These are phyloP conservation scores for Neolamprologus multifasciatus DNA, from an alignment of 2,797 vertebrate species.

Conservation along the genomic window DNA sequence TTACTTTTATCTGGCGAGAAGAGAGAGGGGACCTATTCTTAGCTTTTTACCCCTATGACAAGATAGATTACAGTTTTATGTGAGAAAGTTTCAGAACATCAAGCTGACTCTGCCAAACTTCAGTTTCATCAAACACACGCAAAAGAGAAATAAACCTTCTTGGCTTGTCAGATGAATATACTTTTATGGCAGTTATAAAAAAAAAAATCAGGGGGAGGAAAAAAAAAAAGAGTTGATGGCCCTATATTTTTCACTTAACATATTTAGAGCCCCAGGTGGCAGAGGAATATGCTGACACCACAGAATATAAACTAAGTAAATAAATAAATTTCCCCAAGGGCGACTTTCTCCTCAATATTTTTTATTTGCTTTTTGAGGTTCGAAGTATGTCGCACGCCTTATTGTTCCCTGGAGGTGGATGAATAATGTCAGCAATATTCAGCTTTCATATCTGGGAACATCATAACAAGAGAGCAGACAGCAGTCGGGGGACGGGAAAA, in stretches of 20 bases:
- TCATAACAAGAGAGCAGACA: slow-evolving; percentile 17
- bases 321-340: slow-evolving; percentile 46
- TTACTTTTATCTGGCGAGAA: slow-evolving; percentile 54
- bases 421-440: slow-evolving; percentile 52
- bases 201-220: neutral
- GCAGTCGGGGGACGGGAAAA: neutral
- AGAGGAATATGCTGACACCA: slow-evolving; percentile 24
- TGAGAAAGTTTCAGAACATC: slow-evolving; percentile 8
- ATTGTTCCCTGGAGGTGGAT: slow-evolving; percentile 43
- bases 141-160: neutral
- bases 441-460: slow-evolving; percentile 30
- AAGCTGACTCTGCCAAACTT: neutral
- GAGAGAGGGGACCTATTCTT: slow-evolving; percentile 53
- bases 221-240: neutral
- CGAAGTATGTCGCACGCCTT: slow-evolving; percentile 29
- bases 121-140: neutral
- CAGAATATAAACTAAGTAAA: slow-evolving; percentile 47
- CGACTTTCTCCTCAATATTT: slow-evolving; percentile 19
- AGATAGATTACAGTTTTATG: slow-evolving; percentile 29
- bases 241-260: slow-evolving; percentile 15
- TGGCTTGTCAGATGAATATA: neutral
- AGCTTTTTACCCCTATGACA: slow-evolving; percentile 34
- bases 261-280: slow-evolving; percentile 16
- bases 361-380: slow-evolving; percentile 47
- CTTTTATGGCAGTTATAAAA: neutral